Evolutionary conservation across 2,113 vertebrate genomes (phyloP).

Genomic region (Siniperca knerii): DNA sequence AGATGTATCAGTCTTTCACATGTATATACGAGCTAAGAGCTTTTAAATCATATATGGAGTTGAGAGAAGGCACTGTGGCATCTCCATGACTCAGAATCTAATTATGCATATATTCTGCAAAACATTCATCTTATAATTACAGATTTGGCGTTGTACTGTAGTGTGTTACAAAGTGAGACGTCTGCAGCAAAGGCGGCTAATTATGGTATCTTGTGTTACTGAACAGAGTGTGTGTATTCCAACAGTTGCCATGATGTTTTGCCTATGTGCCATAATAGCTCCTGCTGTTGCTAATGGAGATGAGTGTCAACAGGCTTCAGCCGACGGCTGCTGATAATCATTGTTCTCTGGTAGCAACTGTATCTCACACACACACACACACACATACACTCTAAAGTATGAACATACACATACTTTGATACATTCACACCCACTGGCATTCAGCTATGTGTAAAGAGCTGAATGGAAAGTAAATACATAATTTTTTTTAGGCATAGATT

Average conservation of each 20-base stretch:
- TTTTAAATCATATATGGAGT: constrained; percentile 26
- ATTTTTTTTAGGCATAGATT: not conserved
- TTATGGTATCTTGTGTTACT: no score
- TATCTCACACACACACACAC: constrained; percentile 7
- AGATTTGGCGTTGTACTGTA: not conserved
- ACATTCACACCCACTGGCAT: not conserved
- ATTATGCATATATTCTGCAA: constrained; percentile 9
- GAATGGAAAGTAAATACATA: not conserved
- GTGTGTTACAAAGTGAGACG: not conserved
- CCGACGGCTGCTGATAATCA: constrained; percentile 55
- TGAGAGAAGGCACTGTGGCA: not conserved
- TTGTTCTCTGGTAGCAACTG: constrained; percentile 38
- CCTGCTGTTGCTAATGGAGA: constrained; percentile 61
- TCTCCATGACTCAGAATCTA: not conserved
- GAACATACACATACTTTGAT: not conserved
- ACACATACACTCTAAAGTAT: not conserved
- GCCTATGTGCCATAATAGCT: constrained; percentile 37
- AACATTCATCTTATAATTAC: not conserved
- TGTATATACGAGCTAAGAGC: constrained; percentile 8
- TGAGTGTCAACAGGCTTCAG: constrained; percentile 54
- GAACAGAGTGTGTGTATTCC: constrained; percentile 15
- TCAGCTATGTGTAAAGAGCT: not conserved
- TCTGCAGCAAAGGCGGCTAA: no score
- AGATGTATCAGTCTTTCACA: not conserved
- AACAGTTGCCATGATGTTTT: constrained; percentile 53